Evolutionary conservation across 1,140 invertebrate genomes (phyloP), one percentile per base, ranked within the genome.

Genomic region (Odontomachus brunneus): DNA sequence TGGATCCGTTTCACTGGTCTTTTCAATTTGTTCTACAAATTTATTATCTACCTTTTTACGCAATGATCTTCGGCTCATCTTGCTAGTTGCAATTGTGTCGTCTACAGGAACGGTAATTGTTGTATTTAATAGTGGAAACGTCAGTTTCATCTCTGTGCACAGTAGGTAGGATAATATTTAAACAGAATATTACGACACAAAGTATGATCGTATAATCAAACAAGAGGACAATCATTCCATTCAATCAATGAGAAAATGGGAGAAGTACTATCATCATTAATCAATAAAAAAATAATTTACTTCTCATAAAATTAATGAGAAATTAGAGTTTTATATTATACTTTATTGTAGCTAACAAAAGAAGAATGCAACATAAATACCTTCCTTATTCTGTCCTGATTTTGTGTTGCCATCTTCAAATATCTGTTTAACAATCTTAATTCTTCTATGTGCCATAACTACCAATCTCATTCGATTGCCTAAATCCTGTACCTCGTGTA

Each of bases 401-500:
- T 96, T 93, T 72, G 90, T 94, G 63, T 95, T 89, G 29, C 95
- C 91, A 86, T 97, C 97, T 84, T 98, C 97, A 69, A 97, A 91
- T 72, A 98, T 95, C 93, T 97, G 96, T 9, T 96, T 96, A 24
- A 96, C 96, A 51, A 98, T 96, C 91, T 96, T 96, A 66, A 98
- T 97, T 91, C 98, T 95, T 82, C 99, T 95, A 92, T 99, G 98
- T 0, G 98, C 98, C 96, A 99, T 98, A 5, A 99, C 97, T 73
- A 99, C 98, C 89, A 99, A 95, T 75, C 98, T 95, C 65, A 99
- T 91, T 92, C 97, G 97, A 92, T 98, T 97, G 19, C 98, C 98
- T 89, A 99, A 95, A 93, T 99, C 99, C 92, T 99, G 98, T 92
- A 99, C 96, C 94, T 99, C 99, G 90, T 98, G 97, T 89, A 99